Base-by-base conservation (phyloP, 1,140 invertebrate genomes). In the Atopsyche davidsoni region DNA sequence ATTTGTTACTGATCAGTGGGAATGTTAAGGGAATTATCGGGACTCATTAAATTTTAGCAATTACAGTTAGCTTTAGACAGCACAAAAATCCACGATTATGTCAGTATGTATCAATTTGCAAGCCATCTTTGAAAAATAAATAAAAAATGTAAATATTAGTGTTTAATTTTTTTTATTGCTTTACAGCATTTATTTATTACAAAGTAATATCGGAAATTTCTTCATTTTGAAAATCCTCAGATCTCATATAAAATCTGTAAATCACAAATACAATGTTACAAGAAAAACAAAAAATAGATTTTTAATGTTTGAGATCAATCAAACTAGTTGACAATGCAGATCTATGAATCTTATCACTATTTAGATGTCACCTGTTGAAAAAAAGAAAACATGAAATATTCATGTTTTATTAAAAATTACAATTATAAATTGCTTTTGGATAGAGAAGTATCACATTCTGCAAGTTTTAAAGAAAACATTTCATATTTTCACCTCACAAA, bases 161-260 rank as follows among this genome's bases (percentile, higher is more conserved):
- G n/a, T n/a, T n/a, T n/a, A 61, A 61, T 68, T 69, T 65, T 65
- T 69, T 64, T 70, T 68, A 71, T 73, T 72, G 70, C 69, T 73
- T 70, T 61, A 68, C 68, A 73, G 68, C 68, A 66, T 72, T 63
- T 60, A 59, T 72, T 63, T 60, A 61, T 66, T 63, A 65, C 69
- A 69, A 57, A 57, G 46, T 48, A 51, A 53, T 53, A 41, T 41
- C 16, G 46, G 44, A 53, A 52, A 57, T 43, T 39, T 53, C 41
- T 48, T 40, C 35, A 35, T 40, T 23, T 44, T 55, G 41, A 45
- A 40, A 51, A 50, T 31, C 18, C 21, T 46, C 44, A 50, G 19
- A 50, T 35, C 23, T 45, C 36, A 46, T 39, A 36, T 22, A 39
- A 38, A 46, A 54, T 49, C 28, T 49, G 31, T 44, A 31, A 42